Base-by-base conservation (phyloP, 2,113 vertebrate species). In the Hyaena hyaena region DNA sequence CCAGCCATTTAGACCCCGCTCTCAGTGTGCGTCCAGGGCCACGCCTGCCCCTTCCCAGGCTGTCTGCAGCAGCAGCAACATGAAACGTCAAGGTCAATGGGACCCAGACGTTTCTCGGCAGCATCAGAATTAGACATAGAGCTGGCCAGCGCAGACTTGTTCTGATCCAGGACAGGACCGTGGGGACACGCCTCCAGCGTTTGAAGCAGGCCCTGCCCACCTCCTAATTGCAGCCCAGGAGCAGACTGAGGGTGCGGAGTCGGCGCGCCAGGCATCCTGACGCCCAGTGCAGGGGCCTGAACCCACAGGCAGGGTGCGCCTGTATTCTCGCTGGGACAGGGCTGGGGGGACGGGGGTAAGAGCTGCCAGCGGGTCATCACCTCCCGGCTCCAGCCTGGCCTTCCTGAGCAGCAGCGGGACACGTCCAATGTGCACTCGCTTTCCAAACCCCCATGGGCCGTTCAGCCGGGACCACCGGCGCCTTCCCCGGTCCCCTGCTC, bases 21-120 rank as follows among this genome's bases (percentile, higher is more conserved):
- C 16, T 16, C 1, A 21, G 2, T 0, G 26, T 1, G 2, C 61
- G 2, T 14, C 0, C 2, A 7, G 35, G 35, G 21, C 15, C 26
- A 0, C 6, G 4, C 19, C 12, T 10, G 39, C 7, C 7, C 23
- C 14, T 2, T 50, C 88, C 31, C 9, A 5, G 66, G 28, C 11
- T 19, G 31, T 7, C 21, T 48, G 31, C 31, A 2, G 63, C 14
- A 7, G 61, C 50, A 17, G 65, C 33, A 5, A 65, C 43, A 12
- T 5, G 43, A 24, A 5, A 7, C 31, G 4, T 11, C 31, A 19
- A 43, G 31, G 58, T n/a, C 88, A 5, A 5, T 0, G 15, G 45
- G 45, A 21, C 76, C 53, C 39, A 23, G 16, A 15, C 39, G 0
- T 21, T 35, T 50, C 33, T 5, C 48, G 15, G 53, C 24, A 24